Conservation (phyloP, 2,113 vertebrate species). For the Mellivora capensis region DNA sequence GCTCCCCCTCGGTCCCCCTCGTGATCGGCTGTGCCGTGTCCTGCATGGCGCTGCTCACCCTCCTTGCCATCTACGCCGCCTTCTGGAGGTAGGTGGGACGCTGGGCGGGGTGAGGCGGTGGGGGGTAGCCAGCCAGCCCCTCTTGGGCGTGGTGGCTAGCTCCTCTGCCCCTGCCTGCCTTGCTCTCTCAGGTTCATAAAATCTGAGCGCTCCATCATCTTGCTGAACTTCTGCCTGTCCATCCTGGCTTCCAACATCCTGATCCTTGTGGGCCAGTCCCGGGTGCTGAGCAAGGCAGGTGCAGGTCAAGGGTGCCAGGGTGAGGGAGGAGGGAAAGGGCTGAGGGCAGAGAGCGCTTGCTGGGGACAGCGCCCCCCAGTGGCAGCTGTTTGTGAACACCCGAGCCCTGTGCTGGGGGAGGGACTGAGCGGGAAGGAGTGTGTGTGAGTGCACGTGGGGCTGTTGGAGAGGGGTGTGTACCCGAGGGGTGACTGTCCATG, state of each 20-base stretch:
- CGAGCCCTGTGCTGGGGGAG: neutral
- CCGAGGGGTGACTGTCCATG: neutral
- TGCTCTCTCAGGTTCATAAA: constrained; percentile 90
- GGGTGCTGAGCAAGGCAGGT: constrained; percentile 97
- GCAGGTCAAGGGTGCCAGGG: neutral
- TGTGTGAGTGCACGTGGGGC: neutral
- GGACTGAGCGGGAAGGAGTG: neutral
- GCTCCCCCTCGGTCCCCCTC: constrained; percentile 93
- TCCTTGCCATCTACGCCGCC: constrained; percentile 95
- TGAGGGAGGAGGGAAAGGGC: neutral
- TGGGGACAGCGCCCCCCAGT: neutral
- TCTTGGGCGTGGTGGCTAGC: neutral
- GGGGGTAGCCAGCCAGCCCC: neutral
- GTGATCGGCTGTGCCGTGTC: constrained; percentile 98
- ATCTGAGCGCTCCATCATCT: constrained; percentile 96
- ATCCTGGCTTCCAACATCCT: constrained; percentile 97
- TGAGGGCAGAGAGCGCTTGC: neutral
- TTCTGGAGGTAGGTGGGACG: constrained; percentile 92
- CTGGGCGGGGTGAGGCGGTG: neutral
- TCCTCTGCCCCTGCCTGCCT: neutral
- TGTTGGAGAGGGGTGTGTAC: neutral
- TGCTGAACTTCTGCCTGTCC: constrained; percentile 98
- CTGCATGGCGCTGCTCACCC: constrained; percentile 94
- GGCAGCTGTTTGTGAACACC: neutral
- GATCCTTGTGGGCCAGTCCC: constrained; percentile 97